These are phyloP conservation scores for Trematocara caparti DNA, from an alignment of 2,797 vertebrate genomes.

Conservation along the genomic window DNA sequence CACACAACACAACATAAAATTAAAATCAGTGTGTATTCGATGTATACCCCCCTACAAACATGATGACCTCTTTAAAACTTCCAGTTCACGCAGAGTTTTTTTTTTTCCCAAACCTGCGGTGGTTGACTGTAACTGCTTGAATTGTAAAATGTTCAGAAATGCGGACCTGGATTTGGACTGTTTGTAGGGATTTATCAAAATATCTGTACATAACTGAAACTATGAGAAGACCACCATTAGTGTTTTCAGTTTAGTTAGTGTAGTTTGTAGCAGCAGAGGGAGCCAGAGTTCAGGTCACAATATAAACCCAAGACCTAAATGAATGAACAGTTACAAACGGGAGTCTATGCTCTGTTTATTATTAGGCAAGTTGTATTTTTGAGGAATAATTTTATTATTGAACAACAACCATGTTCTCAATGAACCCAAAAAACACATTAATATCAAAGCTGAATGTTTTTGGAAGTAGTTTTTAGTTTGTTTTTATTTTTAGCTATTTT, in stretches of 20 bases:
- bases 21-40: background rate
- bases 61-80: background rate
- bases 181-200: background rate
- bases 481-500: too few relatives aligned
- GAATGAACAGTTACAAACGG: background rate
- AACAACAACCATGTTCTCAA: too few relatives aligned
- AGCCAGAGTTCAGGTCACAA: background rate
- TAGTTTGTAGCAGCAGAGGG: constrained; percentile 5
- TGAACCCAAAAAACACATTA: too few relatives aligned
- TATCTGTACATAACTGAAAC: background rate
- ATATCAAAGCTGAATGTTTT: too few relatives aligned
- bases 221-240: background rate
- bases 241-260: background rate
- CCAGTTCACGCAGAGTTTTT: background rate
- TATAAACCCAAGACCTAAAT: background rate
- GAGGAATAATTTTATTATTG: too few relatives aligned
- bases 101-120: background rate
- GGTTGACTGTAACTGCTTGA: background rate
- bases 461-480: too few relatives aligned
- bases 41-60: background rate
- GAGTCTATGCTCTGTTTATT: background rate
- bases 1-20: background rate
- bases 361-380: too few relatives aligned
- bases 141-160: background rate
- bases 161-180: background rate